phyloP scores from a whole-genome alignment of 2,888 invertebrate genomes.

The Laspeyria flexula region DNA sequence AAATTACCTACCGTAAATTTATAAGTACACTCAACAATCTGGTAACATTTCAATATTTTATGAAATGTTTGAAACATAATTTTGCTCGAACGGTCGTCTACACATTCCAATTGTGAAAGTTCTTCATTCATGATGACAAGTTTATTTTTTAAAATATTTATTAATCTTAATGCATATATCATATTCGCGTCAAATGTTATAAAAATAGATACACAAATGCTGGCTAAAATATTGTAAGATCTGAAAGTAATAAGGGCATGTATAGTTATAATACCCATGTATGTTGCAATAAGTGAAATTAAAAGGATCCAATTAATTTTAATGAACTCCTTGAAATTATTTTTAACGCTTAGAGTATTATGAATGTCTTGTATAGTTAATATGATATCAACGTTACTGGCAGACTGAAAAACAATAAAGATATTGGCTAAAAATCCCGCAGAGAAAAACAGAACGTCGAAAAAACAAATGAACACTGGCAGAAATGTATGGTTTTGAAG shows the following conservation, averaged over 20 bases:
- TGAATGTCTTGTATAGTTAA: conserved; percentile 1
- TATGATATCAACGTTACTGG: neutral
- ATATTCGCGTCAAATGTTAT: neutral
- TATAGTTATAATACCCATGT: neutral
- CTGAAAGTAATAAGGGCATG: neutral
- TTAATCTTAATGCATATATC: neutral
- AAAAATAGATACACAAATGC: neutral
- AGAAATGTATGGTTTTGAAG: neutral
- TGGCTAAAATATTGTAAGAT: neutral
- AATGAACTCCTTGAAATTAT: neutral
- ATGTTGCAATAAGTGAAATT: neutral
- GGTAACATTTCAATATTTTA: conserved; percentile 1
- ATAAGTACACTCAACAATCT: neutral
- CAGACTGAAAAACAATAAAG: neutral
- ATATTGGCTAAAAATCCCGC: neutral
- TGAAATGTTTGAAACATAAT: neutral
- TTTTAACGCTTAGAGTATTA: neutral
- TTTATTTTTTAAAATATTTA: neutral
- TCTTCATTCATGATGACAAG: neutral
- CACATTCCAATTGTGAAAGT: neutral
- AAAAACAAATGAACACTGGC: neutral
- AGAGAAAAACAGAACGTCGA: neutral
- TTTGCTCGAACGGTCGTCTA: neutral
- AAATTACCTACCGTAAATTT: neutral
- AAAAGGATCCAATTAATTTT: neutral